Evolutionary conservation across 2,113 vertebrate genomes (phyloP).

Genomic region (Erythrolamprus reginae): DNA sequence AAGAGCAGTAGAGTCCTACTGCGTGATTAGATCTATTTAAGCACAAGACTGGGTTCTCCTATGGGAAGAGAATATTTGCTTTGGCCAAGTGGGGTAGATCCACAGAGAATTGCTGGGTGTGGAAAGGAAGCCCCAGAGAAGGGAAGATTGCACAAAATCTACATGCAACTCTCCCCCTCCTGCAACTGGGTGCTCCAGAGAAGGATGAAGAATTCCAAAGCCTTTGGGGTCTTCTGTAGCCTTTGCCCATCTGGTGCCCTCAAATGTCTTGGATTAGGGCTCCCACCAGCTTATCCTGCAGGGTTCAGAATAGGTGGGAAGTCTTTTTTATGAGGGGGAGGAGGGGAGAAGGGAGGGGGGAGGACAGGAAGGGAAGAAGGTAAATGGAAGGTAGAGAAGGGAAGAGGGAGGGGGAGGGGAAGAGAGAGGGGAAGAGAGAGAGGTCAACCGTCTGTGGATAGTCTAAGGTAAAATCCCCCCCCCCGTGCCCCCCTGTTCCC

Average conservation of each 20-base stretch:
- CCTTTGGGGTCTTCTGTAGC: background rate
- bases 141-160: rapidly evolving
- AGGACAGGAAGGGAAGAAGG: too few species aligned
- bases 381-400: too few species aligned
- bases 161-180: background rate
- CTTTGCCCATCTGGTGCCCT: background rate
- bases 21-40: background rate
- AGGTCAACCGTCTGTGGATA: too few species aligned
- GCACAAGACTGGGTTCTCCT: background rate
- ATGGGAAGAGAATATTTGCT: background rate
- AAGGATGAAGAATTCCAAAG: background rate
- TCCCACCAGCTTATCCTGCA: background rate
- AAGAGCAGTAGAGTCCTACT: background rate
- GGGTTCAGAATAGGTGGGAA: background rate
- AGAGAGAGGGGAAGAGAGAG: rapidly evolving
- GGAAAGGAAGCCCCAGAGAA: background rate
- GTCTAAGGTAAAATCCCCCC: too few species aligned
- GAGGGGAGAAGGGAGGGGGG: too few species aligned
- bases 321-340: background rate
- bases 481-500: too few species aligned
- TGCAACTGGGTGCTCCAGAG: background rate
- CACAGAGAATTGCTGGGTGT: too few species aligned
- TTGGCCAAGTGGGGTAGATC: background rate
- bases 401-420: too few species aligned
- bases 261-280: background rate